A percentile compares a stretch with the other conserved stretches of the same genome.
These are phyloP conservation scores for Cerastis rubricosa DNA, from an alignment of 2,888 invertebrate species.

Conservation along the genomic window DNA sequence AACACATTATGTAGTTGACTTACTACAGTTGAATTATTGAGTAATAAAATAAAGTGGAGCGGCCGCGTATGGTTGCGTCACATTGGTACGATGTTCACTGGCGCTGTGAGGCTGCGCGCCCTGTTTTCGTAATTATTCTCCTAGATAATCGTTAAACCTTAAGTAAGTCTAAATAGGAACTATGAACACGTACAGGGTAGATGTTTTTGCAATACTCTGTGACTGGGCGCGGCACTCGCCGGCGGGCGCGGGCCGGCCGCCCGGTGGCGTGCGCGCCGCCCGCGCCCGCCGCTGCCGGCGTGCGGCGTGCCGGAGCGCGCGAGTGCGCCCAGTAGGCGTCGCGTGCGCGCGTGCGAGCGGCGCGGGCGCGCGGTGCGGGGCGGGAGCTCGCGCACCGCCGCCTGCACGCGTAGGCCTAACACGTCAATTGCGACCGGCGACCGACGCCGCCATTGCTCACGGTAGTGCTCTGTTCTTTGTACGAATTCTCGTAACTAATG, in stretches of 20 bases:
- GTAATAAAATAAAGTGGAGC: constrained; percentile 70
- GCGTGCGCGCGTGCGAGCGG: constrained; percentile 68
- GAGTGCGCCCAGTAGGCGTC: constrained; percentile 81
- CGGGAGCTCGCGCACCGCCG: constrained; percentile 62
- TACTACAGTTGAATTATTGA: constrained; percentile 78
- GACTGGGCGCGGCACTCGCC: constrained; percentile 82
- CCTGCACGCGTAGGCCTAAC: constrained; percentile 86
- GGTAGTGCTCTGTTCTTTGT: constrained; percentile 83
- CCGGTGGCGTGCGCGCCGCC: constrained; percentile 80
- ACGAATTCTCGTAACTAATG: constrained; percentile 79
- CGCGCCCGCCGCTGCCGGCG: too few relatives aligned
- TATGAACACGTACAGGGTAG: constrained; percentile 90
- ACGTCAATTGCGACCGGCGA: constrained; percentile 90
- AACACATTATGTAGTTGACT: constrained; percentile 78
- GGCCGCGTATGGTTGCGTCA: constrained; percentile 73
- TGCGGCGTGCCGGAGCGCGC: constrained; percentile 26
- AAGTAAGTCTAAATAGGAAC: constrained; percentile 87
- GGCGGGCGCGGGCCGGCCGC: constrained; percentile 63
- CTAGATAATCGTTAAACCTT: constrained; percentile 85
- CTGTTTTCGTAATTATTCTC: constrained; percentile 80
- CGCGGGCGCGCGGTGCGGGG: constrained; percentile 55
- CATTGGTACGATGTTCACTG: constrained; percentile 77
- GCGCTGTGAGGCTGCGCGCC: constrained; percentile 80
- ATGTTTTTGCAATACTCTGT: constrained; percentile 89
- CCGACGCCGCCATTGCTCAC: constrained; percentile 88